Evolutionary conservation across 2,797 vertebrate species (phyloP).

Genomic region (Enteromius radiatus): DNA sequence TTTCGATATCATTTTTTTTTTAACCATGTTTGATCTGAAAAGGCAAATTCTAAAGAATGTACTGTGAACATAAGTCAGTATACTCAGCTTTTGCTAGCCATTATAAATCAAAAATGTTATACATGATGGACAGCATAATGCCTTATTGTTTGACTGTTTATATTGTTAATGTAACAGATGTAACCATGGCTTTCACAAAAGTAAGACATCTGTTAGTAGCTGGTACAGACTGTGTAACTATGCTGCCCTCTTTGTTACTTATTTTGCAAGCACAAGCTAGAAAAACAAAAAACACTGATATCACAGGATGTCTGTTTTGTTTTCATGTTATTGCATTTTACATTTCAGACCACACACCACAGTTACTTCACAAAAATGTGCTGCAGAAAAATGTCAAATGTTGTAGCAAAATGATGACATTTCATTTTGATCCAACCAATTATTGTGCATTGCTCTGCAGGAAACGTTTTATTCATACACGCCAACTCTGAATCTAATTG

Average conservation of each 20-base stretch:
- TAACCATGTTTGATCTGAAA: neutral
- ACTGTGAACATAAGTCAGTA: neutral
- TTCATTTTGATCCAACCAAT: constrained; percentile 6
- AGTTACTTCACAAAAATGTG: neutral
- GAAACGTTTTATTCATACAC: neutral
- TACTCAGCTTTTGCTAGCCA: neutral
- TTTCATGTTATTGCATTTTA: neutral
- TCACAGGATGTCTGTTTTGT: neutral
- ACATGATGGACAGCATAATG: neutral
- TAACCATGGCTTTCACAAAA: neutral
- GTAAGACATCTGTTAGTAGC: neutral
- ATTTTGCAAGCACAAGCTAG: constrained; percentile 3
- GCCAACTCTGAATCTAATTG: neutral
- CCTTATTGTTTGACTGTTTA: neutral
- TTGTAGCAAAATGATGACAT: neutral
- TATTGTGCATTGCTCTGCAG: neutral
- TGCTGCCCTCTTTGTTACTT: constrained; percentile 24
- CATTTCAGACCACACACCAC: neutral
- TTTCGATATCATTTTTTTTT: neutral
- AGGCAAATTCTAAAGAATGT: neutral
- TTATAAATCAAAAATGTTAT: neutral
- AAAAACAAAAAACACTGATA: neutral
- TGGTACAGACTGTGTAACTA: neutral
- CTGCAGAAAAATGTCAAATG: neutral
- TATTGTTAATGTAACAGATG: constrained; percentile 2